Conservation (phyloP, 2,888 invertebrate species). For the Malacosoma neustria region DNA sequence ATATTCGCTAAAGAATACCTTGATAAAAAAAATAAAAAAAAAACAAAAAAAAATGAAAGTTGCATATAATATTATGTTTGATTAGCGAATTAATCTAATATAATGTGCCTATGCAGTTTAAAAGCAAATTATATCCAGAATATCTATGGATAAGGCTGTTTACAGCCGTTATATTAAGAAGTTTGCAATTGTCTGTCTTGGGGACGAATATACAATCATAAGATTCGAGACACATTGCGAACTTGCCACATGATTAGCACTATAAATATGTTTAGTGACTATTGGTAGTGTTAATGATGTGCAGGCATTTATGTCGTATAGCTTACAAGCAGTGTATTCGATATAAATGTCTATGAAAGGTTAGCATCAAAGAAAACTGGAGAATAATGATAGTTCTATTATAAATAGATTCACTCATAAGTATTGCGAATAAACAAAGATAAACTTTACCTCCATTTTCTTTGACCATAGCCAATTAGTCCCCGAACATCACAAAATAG, state of each 20-base stretch:
- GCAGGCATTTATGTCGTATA: neutral
- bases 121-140: slow-evolving; percentile 29
- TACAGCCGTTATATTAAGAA: slow-evolving; percentile 25
- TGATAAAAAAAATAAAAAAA: slow-evolving; percentile 48
- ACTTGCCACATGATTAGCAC: too few species aligned
- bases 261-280: too few species aligned
- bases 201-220: slow-evolving; percentile 24
- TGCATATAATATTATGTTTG: slow-evolving; percentile 68
- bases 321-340: too few species aligned
- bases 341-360: too few species aligned
- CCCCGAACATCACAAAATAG: slow-evolving; percentile 33
- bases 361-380: too few species aligned
- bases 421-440: too few species aligned
- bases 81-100: slow-evolving; percentile 60
- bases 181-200: slow-evolving; percentile 30
- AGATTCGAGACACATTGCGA: slow-evolving; percentile 14
- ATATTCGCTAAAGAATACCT: slow-evolving; percentile 65
- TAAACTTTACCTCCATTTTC: too few species aligned
- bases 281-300: neutral
- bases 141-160: slow-evolving; percentile 38
- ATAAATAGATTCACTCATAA: too few species aligned
- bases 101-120: slow-evolving; percentile 67
- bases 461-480: slow-evolving; percentile 10
- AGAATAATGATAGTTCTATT: too few species aligned
- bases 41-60: slow-evolving; percentile 50